Evolutionary conservation across 64 coral and sea anemone genomes (phyloP), one percentile per base, ranked within the genome.

Genomic region (Orbicella faveolata): DNA sequence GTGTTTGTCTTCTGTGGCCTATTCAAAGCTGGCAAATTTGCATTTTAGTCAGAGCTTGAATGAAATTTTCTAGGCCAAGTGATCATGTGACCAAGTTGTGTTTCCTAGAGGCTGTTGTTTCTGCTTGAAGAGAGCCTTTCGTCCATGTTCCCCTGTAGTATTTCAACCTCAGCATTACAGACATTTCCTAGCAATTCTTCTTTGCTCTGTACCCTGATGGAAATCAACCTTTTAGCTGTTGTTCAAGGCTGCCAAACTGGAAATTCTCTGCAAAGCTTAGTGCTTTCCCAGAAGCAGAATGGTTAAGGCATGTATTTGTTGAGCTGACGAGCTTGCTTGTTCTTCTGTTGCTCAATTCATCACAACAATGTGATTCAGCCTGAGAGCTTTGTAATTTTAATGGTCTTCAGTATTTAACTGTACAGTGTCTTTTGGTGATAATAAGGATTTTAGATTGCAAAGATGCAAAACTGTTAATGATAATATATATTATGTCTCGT

Each of bases 301-400:
- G 95, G 95, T 97, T 78, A 97, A 97, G 95, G 95, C 95, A 93
- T 78, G 95, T 97, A 97, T 74, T 3, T 83, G 36, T 67, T 21
- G 4, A n/a, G 18, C 48, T 69, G 17, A 34, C 44, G 0, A 37
- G 79, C 23, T 41, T 30, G 34, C 23, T 41, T 72, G 19, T 44
- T 17, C 16, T 52, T 78, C 75, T 44, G 20, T 15, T 78, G 37
- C 64, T 85, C 64, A 85, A 11, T 17, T 85, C 12, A 68, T 48
- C 6, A 14, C 63, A 48, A 48, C 63, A 85, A 9, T 68, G 13
- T 85, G 39, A 72, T 52, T 72, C 64, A 72, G 26, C 8, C 19
- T n/a, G 52, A 13, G 34, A 41, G 18, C 21, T 3, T 30, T 30
- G 20, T 12, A 85, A 13, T 39, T 12, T 21, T 36, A 18, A 9